Base-by-base conservation (phyloP, 2,113 vertebrate genomes). In the Trematomus loennbergii region DNA sequence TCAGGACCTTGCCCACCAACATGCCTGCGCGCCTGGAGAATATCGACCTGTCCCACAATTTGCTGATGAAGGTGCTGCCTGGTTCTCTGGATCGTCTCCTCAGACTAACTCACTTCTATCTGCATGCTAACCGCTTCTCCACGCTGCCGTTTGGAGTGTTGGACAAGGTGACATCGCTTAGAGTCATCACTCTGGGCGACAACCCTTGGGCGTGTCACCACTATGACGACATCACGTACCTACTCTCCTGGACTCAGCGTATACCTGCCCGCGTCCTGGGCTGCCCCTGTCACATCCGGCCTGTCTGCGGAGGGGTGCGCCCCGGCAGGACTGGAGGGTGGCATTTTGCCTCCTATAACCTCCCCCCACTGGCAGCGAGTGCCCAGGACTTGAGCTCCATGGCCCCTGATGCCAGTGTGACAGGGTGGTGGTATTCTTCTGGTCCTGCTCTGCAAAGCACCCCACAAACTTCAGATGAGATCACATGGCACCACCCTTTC, bases 1-100 rank as follows among this genome's bases (percentile, higher is more conserved):
- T 99, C 79, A 97, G 97, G 97, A 99, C 97, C 4, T 94, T 99
- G 79, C 98, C 98, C 66, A 99, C 97, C 88, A 99, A 99, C 77
- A 95, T 99, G 93, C 98, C 98, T n/a, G 83, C 87, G 76, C 94
- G 94, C 87, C 89, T 97, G 72, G 96, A 95, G 78, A 94, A 76
- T 0, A 94, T 99, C 72, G 97, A 99, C 93, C 92, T 99, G 62
- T 99, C 97, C 61, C 95, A 95, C 40, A 99, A 99, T 85, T 96
- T 94, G 81, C 92, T 99, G 78, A 94, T 96, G 78, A 97, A 96
- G 90, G 97, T 98, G 70, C 94, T 99, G 66, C 97, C 96, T 0
- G 96, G 96, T 49, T 98, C 97, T 0, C 85, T 99, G 87, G 91
- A 95, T 91, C 94, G 96, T 17, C 95, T 99, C 2, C 81, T 88